Evolutionary conservation across 1,140 invertebrate species (phyloP).

Genomic region (Apis dorsata): DNA sequence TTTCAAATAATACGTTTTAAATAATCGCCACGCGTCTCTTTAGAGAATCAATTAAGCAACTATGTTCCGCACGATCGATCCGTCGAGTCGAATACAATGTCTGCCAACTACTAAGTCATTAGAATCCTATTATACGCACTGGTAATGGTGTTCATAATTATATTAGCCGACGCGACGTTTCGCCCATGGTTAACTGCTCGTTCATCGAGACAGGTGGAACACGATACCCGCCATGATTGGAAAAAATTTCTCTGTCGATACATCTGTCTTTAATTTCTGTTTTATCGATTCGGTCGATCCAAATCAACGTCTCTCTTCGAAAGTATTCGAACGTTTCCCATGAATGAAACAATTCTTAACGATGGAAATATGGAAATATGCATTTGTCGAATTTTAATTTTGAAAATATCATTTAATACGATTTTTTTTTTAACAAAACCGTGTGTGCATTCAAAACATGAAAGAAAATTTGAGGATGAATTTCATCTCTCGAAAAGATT

Average conservation of each 20-base stretch:
- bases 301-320: too few species aligned
- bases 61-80: not conserved
- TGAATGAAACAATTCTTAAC: too few species aligned
- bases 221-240: not conserved
- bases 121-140: constrained; percentile 28
- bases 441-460: too few species aligned
- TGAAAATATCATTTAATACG: too few species aligned
- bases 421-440: too few species aligned
- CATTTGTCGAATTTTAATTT: too few species aligned
- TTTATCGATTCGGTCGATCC: not conserved
- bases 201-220: not conserved
- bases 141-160: constrained; percentile 31
- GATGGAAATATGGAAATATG: too few species aligned
- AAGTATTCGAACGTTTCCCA: too few species aligned
- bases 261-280: not conserved
- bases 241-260: not conserved
- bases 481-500: too few species aligned
- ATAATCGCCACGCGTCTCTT: too few species aligned
- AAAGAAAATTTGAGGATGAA: too few species aligned
- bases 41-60: not conserved
- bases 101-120: constrained; percentile 22
- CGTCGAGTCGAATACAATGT: constrained; percentile 14
- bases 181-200: constrained; percentile 1
- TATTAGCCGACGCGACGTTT: constrained; percentile 24
- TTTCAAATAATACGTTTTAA: too few species aligned